Evolutionary conservation across 2,888 invertebrate genomes (phyloP), one percentile per base, ranked within the genome.

Genomic region (Enchytraeus crypticus): DNA sequence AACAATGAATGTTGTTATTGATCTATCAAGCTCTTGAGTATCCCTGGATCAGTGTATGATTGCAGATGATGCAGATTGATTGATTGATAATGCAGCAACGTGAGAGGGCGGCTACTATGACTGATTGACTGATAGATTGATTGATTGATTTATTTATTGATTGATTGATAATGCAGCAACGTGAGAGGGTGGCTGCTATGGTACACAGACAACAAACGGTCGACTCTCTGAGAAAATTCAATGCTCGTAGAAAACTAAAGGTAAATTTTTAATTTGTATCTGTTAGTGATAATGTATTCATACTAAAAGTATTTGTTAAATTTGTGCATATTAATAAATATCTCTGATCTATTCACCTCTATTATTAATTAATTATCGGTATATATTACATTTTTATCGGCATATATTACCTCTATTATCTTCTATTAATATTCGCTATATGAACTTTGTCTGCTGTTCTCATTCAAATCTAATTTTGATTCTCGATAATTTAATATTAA

Each of bases 141-240:
- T 30, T 4, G 26, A 21, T 3, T 14, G 5, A 11, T 23, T 49
- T 49, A 49, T 27, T 49, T 26, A 49, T 49, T 49, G 49, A 23
- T n/a, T 27, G 23, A 5, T 38, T 11, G 33, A 3, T 23, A 23
- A 74, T 79, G 65, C 83, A 92, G 91, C 96, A 98, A 88, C 88
- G 98, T 75, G 97, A 98, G 83, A 89, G 97, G 77, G 96, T 99
- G 74, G 98, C 98, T 70, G 95, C 97, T 71, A 90, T 93, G 73
- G 93, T 98, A 77, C 98, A 98, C 84, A 87, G 98, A 78, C 98
- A 98, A 85, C 97, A 99, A 84, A 99, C 98, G 69, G 98, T 98
- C 74, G 98, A 99, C 81, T 99, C 98, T 84, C 87, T 98, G 86
- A 97, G 97, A 87, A 98, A 98, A 84, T 98, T 99, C 89, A 99